Percentiles rank a stretch among this genome's conserved stretches.
These are phyloP conservation scores for Limnodromus scolopaceus DNA, from an alignment of 2,797 vertebrate species.

Conservation along the genomic window DNA sequence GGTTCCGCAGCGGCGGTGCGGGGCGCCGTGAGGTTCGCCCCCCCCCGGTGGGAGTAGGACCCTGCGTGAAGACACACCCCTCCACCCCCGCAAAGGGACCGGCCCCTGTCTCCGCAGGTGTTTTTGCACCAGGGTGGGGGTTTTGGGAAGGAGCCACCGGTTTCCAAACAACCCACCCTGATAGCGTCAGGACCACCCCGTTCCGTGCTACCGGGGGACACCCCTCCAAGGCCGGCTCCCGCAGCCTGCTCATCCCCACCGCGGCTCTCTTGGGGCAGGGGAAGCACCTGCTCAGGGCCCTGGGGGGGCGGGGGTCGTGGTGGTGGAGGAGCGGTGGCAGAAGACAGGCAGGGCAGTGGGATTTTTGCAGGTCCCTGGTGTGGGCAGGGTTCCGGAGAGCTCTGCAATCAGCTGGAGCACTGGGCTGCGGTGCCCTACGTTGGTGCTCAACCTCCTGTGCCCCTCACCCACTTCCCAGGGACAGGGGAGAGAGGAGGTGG, in stretches of 20 bases:
- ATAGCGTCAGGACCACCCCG: background rate
- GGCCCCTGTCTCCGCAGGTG: background rate
- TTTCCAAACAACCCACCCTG: background rate
- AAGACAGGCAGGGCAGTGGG: background rate
- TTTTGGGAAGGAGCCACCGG: background rate
- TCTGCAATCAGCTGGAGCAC: background rate
- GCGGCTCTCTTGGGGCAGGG: accelerated
- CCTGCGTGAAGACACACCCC: too few relatives aligned
- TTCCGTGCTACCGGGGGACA: background rate
- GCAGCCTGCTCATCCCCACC: background rate
- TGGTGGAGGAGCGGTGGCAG: accelerated
- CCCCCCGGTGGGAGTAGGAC: background rate
- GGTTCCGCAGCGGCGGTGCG: too few relatives aligned
- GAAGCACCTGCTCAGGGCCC: background rate
- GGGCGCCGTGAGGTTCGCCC: background rate
- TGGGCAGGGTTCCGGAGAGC: accelerated
- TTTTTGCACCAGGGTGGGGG: background rate
- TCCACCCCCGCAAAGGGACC: background rate
- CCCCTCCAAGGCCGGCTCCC: background rate
- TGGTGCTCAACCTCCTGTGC: background rate
- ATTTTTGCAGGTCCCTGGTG: background rate
- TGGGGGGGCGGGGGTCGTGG: accelerated
- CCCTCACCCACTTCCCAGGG: accelerated
- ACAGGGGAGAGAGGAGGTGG: background rate
- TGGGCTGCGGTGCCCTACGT: accelerated